These are phyloP conservation scores for Craseonycteris thonglongyai DNA, from an alignment of 2,113 vertebrate genomes.

Conservation along the genomic window DNA sequence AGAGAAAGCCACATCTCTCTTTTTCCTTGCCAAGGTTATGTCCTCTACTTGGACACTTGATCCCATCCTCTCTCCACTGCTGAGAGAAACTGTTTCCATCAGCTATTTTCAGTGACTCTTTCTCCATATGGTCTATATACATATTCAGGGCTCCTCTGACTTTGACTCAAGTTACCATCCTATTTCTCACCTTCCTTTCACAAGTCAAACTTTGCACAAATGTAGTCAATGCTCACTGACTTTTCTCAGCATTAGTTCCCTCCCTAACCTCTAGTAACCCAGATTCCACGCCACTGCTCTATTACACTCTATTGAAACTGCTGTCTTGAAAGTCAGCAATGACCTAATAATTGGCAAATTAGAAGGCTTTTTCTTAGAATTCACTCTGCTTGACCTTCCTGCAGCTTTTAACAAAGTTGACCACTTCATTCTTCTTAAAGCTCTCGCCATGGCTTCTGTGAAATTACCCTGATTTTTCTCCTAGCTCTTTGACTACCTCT, in stretches of 20 bases:
- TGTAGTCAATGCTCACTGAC: background rate
- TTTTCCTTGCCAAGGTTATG: background rate
- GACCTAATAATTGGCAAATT: conserved; percentile 24
- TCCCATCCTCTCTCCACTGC: background rate
- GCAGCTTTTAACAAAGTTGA: background rate
- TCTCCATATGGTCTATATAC: background rate
- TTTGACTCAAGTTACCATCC: conserved; percentile 11
- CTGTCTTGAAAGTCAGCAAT: conserved; percentile 5
- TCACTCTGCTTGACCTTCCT: background rate
- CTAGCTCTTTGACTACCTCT: background rate
- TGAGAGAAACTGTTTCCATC: conserved; percentile 22
- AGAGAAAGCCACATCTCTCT: background rate
- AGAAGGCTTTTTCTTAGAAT: background rate
- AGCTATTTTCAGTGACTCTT: background rate
- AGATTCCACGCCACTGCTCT: background rate
- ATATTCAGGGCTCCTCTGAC: background rate
- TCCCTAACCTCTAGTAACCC: background rate
- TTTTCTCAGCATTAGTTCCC: conserved; percentile 1
- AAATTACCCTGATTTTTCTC: background rate
- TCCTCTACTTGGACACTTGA: background rate
- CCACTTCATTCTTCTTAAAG: background rate
- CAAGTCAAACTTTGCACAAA: background rate
- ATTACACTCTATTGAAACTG: background rate
- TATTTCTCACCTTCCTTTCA: conserved; percentile 11
- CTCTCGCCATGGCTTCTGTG: background rate